Evolutionary conservation across 2,797 vertebrate genomes (phyloP).

Genomic region (Falco berigora): DNA sequence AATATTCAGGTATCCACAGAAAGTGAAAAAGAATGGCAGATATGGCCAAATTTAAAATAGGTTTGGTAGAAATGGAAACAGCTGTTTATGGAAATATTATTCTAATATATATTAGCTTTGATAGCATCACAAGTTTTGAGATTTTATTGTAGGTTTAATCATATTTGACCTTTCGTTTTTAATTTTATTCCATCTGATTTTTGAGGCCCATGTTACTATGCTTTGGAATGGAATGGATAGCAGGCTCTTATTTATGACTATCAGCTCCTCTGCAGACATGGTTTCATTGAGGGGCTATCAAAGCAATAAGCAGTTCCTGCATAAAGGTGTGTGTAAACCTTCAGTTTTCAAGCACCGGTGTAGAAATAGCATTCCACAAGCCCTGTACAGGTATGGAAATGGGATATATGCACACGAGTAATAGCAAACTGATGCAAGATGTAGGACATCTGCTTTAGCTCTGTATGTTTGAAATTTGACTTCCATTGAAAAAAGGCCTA

Average conservation of each 20-base stretch:
- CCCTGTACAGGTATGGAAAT: not conserved
- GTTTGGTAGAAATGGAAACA: not conserved
- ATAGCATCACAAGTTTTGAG: not conserved
- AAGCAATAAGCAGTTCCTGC: not conserved
- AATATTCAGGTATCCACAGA: not conserved
- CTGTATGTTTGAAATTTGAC: not conserved
- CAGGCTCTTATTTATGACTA: not conserved
- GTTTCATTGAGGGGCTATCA: not conserved
- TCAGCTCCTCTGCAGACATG: not conserved
- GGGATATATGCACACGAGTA: not conserved
- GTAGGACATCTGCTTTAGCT: not conserved
- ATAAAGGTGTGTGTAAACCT: not conserved
- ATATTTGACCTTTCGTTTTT: not conserved
- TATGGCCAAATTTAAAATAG: not conserved
- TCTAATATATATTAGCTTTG: not conserved
- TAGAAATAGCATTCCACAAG: not conserved
- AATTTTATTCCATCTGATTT: not conserved
- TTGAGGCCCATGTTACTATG: not conserved
- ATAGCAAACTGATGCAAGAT: not conserved
- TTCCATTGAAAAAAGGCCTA: not conserved
- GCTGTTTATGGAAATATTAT: not conserved
- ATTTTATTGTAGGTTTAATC: not conserved
- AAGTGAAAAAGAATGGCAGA: not conserved
- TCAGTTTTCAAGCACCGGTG: not conserved
- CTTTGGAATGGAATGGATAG: not conserved